Conservation (phyloP, 2,113 vertebrate genomes). For the Paraplagusia blochii region DNA sequence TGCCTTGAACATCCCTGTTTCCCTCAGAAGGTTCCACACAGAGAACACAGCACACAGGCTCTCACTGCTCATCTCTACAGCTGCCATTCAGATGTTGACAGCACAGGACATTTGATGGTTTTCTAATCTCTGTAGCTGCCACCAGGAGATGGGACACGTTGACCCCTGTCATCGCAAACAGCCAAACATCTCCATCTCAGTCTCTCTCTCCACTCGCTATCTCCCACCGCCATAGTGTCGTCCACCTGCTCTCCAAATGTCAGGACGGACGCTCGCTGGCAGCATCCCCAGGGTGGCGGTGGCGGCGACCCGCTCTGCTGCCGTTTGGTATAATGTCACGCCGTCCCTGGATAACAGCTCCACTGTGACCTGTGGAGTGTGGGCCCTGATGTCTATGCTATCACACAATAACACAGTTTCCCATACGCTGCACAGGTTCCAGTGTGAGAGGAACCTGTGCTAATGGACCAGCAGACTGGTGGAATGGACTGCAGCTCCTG, state of each 20-base stretch:
- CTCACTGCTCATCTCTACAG: conserved; percentile 63
- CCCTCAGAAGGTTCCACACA: conserved; percentile 34
- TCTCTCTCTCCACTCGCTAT: conserved; percentile 46
- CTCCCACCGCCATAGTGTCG: conserved; percentile 47
- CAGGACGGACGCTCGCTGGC: conserved; percentile 49
- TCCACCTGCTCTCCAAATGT: conserved; percentile 68
- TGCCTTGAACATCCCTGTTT: conserved; percentile 22
- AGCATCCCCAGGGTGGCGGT: conserved; percentile 34
- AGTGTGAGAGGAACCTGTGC: background rate
- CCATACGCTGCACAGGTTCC: conserved; percentile 6
- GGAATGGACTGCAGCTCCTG: background rate
- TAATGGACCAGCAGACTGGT: conserved; percentile 2
- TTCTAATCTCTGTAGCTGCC: conserved; percentile 73
- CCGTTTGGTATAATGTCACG: conserved; percentile 57
- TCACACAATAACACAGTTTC: conserved; percentile 16
- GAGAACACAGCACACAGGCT: conserved; percentile 53
- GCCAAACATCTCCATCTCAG: conserved; percentile 66
- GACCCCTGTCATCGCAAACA: conserved; percentile 72
- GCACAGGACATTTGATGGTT: conserved; percentile 70
- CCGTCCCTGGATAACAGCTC: conserved; percentile 54
- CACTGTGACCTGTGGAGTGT: conserved; percentile 42
- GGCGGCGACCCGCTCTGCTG: conserved; percentile 52
- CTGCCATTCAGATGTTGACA: conserved; percentile 69
- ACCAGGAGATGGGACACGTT: conserved; percentile 64
- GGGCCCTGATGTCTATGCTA: conserved; percentile 19